Evolutionary conservation across 2,113 vertebrate genomes (phyloP).

Genomic region (Cricetomys ansorgei): DNA sequence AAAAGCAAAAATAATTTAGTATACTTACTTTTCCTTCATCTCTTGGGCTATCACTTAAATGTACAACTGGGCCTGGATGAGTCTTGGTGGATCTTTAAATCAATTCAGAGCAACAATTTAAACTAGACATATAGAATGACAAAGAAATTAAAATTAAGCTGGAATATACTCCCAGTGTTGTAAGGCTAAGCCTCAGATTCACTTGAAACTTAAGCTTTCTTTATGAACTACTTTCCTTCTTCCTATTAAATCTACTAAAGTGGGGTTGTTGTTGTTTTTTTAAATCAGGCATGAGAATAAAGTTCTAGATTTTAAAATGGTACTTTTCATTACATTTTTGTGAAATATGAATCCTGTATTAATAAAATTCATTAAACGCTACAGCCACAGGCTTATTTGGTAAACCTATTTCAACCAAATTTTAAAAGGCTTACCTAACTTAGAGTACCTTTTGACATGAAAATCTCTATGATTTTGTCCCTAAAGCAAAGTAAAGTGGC

Average conservation of each 20-base stretch:
- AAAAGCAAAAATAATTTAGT: constrained; percentile 32
- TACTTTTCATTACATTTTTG: neutral
- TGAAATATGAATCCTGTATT: neutral
- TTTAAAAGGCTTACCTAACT: constrained; percentile 36
- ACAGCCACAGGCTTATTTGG: neutral
- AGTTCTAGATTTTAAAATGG: neutral
- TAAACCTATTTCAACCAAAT: constrained; percentile 45
- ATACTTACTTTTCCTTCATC: constrained; percentile 98
- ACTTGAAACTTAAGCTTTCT: neutral
- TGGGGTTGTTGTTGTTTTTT: neutral
- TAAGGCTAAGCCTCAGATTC: neutral
- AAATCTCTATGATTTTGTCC: constrained; percentile 40
- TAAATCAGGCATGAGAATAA: constrained; percentile 8
- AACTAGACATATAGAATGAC: constrained; percentile 45
- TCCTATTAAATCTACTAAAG: neutral
- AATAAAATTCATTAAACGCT: too few relatives aligned
- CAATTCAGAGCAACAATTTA: constrained; percentile 73
- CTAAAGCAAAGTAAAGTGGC: constrained; percentile 9
- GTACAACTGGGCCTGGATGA: constrained; percentile 98
- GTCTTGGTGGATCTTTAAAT: constrained; percentile 95
- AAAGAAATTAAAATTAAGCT: constrained; percentile 55
- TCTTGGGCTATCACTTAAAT: constrained; percentile 98
- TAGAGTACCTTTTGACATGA: constrained; percentile 50
- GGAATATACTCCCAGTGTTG: constrained; percentile 24
- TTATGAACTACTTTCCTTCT: constrained; percentile 23